Evolutionary conservation across 2,797 vertebrate species (phyloP).

Genomic region (Sebastiscus tertius): DNA sequence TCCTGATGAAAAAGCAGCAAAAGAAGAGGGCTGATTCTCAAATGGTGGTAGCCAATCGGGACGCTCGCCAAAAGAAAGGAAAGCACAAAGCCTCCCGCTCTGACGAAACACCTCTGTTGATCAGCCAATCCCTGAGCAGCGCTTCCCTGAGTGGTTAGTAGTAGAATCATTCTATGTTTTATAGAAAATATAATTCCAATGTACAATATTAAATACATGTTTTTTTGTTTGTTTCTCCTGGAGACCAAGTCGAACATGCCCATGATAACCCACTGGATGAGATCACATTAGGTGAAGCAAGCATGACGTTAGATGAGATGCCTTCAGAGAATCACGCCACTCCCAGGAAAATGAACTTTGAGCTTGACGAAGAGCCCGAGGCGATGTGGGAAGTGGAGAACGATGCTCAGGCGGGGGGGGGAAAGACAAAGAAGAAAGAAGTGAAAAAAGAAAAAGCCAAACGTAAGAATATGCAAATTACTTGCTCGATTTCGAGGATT

Average conservation of each 20-base stretch:
- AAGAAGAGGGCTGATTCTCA: slow-evolving; percentile 86
- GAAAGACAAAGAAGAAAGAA: slow-evolving; percentile 73
- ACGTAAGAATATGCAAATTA: slow-evolving; percentile 50
- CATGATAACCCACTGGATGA: slow-evolving; percentile 84
- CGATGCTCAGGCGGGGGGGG: slow-evolving; percentile 39
- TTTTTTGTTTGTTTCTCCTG: not conserved
- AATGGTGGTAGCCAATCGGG: slow-evolving; percentile 89
- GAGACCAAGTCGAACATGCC: slow-evolving; percentile 79
- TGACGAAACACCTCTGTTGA: slow-evolving; percentile 81
- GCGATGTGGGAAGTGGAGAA: slow-evolving; percentile 28
- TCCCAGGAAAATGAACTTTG: slow-evolving; percentile 67
- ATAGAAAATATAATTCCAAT: not conserved
- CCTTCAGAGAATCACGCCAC: slow-evolving; percentile 41
- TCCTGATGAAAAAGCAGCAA: slow-evolving; percentile 90
- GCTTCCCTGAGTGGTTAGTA: slow-evolving; percentile 80
- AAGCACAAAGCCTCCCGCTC: slow-evolving; percentile 69
- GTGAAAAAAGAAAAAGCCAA: slow-evolving; percentile 72
- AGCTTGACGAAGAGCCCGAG: slow-evolving; percentile 58
- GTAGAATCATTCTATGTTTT: not conserved
- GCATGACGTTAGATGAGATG: slow-evolving; percentile 33
- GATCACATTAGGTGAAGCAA: slow-evolving; percentile 77
- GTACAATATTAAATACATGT: not conserved
- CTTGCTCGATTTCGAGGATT: not conserved
- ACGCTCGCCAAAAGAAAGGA: slow-evolving; percentile 76
- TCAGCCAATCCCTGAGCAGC: slow-evolving; percentile 81